A percentile compares a stretch with the other conserved stretches of the same genome.
Evolutionary conservation across 2,888 invertebrate genomes (phyloP).

Genomic region (Stenolophus ochropezus): DNA sequence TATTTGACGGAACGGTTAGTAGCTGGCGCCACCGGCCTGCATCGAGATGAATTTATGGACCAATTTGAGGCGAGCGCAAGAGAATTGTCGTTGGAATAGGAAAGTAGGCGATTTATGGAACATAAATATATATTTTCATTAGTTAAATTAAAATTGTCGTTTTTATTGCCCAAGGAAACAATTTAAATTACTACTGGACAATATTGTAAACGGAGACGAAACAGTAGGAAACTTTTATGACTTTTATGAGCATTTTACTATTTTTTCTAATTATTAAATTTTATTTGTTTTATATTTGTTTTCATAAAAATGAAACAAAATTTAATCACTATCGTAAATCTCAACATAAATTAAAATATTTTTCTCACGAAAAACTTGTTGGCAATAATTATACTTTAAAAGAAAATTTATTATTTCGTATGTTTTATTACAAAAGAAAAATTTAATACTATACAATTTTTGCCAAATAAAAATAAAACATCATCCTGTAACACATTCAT

Average conservation of each 20-base stretch:
- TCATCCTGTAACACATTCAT: neutral
- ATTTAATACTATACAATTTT: no score
- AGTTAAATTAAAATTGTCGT: slow-evolving; percentile 28
- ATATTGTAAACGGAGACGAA: neutral
- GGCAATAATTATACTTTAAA: no score
- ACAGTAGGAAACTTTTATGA: slow-evolving; percentile 13
- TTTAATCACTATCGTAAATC: neutral
- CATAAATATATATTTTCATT: slow-evolving; percentile 34
- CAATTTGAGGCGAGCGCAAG: slow-evolving; percentile 1
- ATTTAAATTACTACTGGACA: slow-evolving; percentile 16
- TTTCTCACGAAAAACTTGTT: no score
- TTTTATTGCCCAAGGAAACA: slow-evolving; percentile 7
- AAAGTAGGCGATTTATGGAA: slow-evolving; percentile 30
- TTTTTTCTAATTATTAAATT: neutral
- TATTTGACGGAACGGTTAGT: slow-evolving; percentile 12
- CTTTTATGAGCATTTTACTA: neutral
- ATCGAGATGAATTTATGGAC: slow-evolving; percentile 14
- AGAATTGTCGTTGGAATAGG: neutral
- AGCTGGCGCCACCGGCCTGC: slow-evolving; percentile 15
- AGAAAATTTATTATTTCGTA: no score
- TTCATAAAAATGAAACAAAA: neutral
- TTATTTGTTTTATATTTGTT: neutral
- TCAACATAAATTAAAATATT: neutral
- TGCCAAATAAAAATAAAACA: neutral
- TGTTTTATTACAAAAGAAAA: no score